These are phyloP conservation scores for Phengaris arion DNA, from an alignment of 2,888 invertebrate genomes.

Conservation along the genomic window DNA sequence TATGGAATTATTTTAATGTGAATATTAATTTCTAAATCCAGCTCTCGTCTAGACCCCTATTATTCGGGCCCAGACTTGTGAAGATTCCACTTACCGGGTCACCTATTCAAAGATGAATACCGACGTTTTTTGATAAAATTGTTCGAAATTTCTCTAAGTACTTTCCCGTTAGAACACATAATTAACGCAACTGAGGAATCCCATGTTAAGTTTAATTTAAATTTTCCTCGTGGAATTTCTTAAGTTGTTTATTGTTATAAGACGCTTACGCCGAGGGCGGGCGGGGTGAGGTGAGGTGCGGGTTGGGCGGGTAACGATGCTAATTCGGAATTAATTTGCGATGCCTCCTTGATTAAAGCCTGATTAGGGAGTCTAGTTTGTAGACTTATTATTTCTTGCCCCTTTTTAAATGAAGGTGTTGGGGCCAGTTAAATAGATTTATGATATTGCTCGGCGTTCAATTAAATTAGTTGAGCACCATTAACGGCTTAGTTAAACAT, in stretches of 20 bases:
- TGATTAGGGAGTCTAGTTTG: constrained; percentile 61
- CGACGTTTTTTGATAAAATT: not conserved
- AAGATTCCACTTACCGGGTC: not conserved
- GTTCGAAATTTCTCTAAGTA: constrained; percentile 5
- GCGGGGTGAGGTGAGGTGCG: constrained; percentile 30
- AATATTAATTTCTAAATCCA: too few species aligned
- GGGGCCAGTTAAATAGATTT: constrained; percentile 26
- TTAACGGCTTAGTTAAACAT: not conserved
- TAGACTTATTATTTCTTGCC: constrained; percentile 22
- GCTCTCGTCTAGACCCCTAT: not conserved
- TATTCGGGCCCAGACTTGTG: not conserved
- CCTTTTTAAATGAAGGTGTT: constrained; percentile 31
- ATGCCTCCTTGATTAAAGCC: constrained; percentile 68
- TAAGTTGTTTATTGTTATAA: constrained; percentile 61
- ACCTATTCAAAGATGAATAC: constrained; percentile 6
- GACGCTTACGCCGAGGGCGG: constrained; percentile 45
- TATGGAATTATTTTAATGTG: too few species aligned
- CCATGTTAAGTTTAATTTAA: constrained; percentile 39
- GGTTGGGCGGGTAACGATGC: constrained; percentile 49
- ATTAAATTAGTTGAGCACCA: not conserved
- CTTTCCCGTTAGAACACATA: constrained; percentile 8
- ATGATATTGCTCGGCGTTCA: not conserved
- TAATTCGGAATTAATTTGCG: constrained; percentile 71
- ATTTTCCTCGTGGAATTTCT: constrained; percentile 49
- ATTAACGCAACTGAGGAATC: constrained; percentile 26